phyloP scores from a whole-genome alignment of 1,140 invertebrate species.

The Cydia pomonella region DNA sequence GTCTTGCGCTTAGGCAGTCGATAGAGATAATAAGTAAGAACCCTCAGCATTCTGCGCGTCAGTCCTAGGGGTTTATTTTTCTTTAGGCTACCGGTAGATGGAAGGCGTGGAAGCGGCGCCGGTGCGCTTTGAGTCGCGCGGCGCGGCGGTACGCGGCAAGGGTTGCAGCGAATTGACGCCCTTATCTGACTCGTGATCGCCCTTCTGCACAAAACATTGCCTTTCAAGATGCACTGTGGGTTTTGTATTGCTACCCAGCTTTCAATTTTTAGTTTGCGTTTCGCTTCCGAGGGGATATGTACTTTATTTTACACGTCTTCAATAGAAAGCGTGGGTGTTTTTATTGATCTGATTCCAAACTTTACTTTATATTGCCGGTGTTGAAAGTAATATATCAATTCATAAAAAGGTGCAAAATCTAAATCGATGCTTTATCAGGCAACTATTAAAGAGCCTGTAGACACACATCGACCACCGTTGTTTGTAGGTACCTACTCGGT shows the following conservation, averaged over 20 bases:
- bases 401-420: too few relatives aligned
- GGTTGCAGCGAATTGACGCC: constrained; percentile 36
- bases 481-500: too few relatives aligned
- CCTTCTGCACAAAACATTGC: constrained; percentile 25
- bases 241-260: neutral
- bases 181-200: constrained; percentile 35
- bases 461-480: too few relatives aligned
- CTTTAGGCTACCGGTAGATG: constrained; percentile 43
- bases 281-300: neutral
- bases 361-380: too few relatives aligned
- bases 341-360: neutral
- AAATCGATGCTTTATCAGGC: too few relatives aligned
- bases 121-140: constrained; percentile 38
- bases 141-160: constrained; percentile 36
- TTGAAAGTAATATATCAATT: too few relatives aligned
- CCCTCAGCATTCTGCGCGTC: neutral
- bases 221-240: constrained; percentile 14
- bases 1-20: neutral
- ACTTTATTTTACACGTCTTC: neutral
- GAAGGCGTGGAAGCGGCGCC: constrained; percentile 46
- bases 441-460: too few relatives aligned
- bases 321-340: neutral
- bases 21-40: neutral
- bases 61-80: neutral
- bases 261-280: neutral